Conservation (phyloP, 64 coral and sea anemone species). For the Actinia tenebrosa region DNA sequence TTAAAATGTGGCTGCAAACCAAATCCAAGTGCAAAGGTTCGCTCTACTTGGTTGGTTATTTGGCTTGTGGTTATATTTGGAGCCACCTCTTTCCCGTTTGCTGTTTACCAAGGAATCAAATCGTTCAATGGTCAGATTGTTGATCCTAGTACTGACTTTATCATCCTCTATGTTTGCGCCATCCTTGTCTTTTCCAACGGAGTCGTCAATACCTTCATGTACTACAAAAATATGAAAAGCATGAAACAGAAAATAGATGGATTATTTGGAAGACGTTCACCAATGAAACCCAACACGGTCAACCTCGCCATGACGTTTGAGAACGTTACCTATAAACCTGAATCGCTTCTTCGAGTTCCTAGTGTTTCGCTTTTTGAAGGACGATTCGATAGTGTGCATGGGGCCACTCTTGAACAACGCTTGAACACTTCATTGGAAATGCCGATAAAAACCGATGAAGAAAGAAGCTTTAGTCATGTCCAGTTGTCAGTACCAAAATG, state of each 20-base stretch:
- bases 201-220: neutral
- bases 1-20: neutral
- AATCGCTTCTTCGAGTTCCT: neutral
- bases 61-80: constrained; percentile 1
- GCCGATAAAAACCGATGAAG: no score
- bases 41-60: neutral
- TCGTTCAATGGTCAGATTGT: neutral
- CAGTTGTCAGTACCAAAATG: no score
- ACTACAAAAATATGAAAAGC: neutral
- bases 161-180: neutral
- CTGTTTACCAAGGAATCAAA: neutral
- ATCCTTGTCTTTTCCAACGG: neutral
- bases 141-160: neutral
- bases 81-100: neutral
- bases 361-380: neutral
- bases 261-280: neutral
- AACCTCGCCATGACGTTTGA: neutral
- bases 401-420: neutral
- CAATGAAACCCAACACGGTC: neutral
- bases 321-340: neutral
- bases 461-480: no score
- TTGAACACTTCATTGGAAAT: no score
- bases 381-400: neutral
- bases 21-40: neutral
- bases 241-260: neutral